A percentile compares a stretch with the other conserved stretches of the same genome.
Conservation (phyloP, 2,888 invertebrate species). For the Pharmacophagus antenor region DNA sequence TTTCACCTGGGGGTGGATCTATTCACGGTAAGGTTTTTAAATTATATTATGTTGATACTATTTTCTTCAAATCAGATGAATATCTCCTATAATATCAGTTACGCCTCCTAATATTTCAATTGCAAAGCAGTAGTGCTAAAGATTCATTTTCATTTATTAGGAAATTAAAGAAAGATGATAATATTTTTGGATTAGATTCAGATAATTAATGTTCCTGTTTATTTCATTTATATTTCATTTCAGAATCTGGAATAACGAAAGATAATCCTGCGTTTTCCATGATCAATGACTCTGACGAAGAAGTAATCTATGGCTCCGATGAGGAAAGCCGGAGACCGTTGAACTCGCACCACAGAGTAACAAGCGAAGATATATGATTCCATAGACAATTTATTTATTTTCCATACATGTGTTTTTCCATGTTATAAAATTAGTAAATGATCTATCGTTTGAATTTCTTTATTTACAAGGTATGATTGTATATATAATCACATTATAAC, state of each 20-base stretch:
- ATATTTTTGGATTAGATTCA: too few relatives aligned
- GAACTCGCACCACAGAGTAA: slow-evolving; percentile 85
- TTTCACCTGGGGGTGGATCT: slow-evolving; percentile 91
- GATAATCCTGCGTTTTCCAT: slow-evolving; percentile 99
- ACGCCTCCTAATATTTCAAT: too few relatives aligned
- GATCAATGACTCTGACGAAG: slow-evolving; percentile 99
- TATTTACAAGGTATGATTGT: not conserved
- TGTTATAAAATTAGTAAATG: slow-evolving; percentile 53
- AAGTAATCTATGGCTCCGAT: slow-evolving; percentile 96
- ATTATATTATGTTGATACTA: not conserved
- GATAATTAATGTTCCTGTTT: not conserved
- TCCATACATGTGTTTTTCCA: slow-evolving; percentile 51
- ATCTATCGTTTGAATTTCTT: slow-evolving; percentile 12
- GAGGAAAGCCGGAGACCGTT: slow-evolving; percentile 92
- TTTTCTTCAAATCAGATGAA: too few relatives aligned
- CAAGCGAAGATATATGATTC: slow-evolving; percentile 78
- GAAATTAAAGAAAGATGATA: too few relatives aligned
- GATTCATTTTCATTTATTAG: too few relatives aligned
- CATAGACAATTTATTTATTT: slow-evolving; percentile 40
- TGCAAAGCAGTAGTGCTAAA: too few relatives aligned
- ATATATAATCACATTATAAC: not conserved
- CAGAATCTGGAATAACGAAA: slow-evolving; percentile 95
- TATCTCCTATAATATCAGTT: too few relatives aligned
- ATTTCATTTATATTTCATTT: slow-evolving; percentile 51
- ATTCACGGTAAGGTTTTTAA: slow-evolving; percentile 86